Evolutionary conservation across 1,140 invertebrate genomes (phyloP), one percentile per base, ranked within the genome.

Genomic region (Bathynomus jamesi): DNA sequence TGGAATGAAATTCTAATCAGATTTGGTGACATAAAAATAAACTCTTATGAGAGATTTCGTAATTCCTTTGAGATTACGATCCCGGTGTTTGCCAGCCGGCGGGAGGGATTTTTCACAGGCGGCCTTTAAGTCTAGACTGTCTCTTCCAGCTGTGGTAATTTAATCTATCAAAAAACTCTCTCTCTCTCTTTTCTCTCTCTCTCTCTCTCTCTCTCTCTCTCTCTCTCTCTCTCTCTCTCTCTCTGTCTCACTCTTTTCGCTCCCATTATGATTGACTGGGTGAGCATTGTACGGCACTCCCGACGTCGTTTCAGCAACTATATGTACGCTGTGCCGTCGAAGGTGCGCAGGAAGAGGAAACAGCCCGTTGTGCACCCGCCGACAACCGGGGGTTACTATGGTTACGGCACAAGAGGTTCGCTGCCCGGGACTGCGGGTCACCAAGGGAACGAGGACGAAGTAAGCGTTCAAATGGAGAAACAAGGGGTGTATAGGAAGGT

Each of bases 181-280:
- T 64, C 62, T 27, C 62, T 27, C 62, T 27, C 62, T 27, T n/a
- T 8, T 21, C 24, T 64, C 24, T 21, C 24, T 27, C 62, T 27
- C 24, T 27, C 24, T 21, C 62, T 64, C 62, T 0, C 24, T 21
- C 24, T 27, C 24, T 27, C 24, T 63, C 61, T 63, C 61, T 63
- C 61, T 63, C 61, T 63, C n/a, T 63, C n/a, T 24, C n/a, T 24
- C n/a, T 24, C n/a, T 24, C n/a, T 24, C 13, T 27, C 24, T 11
- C 24, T 11, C 62, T 27, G 4, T 11, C 24, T 11, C 10, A 3
- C 24, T 11, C 24, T 11, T 8, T 8, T 8, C 7, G 3, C 3
- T 8, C 24, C 62, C n/a, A 8, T 27, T 28, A 91, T 91, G 89
- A 90, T 91, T 78, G 89, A 91, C 83, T 91, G 89, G 89, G 89